A percentile compares a stretch with the other conserved stretches of the same genome.
phyloP scores from a whole-genome alignment of 2,888 invertebrate species.

The Listrodromus nycthemerus region DNA sequence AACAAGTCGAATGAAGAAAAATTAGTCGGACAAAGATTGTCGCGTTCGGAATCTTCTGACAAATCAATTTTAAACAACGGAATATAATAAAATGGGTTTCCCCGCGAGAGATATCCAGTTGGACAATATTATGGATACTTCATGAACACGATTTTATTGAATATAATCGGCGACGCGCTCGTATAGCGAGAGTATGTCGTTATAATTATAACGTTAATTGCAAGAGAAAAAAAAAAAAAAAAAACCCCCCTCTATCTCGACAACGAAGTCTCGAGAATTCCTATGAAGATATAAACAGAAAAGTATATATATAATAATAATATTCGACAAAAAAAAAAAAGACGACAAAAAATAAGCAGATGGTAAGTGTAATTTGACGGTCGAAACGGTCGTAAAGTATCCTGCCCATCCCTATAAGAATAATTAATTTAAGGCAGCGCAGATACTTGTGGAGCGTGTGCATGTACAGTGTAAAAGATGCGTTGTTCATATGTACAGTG shows the following conservation, averaged over 20 bases:
- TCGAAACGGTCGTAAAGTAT: conserved; percentile 69
- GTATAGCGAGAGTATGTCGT: conserved; percentile 61
- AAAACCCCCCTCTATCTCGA: conserved; percentile 27
- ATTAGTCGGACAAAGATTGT: background rate
- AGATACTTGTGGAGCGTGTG: conserved; percentile 81
- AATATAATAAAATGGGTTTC: conserved; percentile 18
- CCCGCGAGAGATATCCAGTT: conserved; percentile 43
- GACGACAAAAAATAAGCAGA: conserved; percentile 31
- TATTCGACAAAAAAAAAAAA: conserved; percentile 40
- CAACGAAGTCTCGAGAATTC: conserved; percentile 50
- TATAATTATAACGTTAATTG: conserved; percentile 42
- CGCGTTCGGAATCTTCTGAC: conserved; percentile 32
- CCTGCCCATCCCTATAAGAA: conserved; percentile 65
- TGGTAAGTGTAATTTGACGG: conserved; percentile 70
- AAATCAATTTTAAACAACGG: conserved; percentile 48
- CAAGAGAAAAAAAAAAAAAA: conserved; percentile 38
- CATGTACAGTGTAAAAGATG: conserved; percentile 84
- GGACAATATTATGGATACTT: conserved; percentile 69
- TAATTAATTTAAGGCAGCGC: conserved; percentile 79
- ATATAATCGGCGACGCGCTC: conserved; percentile 65
- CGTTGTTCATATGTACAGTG: conserved; percentile 84
- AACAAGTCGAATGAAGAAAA: conserved; percentile 22
- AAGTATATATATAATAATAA: conserved; percentile 33
- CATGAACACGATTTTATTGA: conserved; percentile 61
- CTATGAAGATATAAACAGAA: conserved; percentile 41